phyloP scores from a whole-genome alignment of 2,888 invertebrate species.

The Matsumyia berberina region DNA sequence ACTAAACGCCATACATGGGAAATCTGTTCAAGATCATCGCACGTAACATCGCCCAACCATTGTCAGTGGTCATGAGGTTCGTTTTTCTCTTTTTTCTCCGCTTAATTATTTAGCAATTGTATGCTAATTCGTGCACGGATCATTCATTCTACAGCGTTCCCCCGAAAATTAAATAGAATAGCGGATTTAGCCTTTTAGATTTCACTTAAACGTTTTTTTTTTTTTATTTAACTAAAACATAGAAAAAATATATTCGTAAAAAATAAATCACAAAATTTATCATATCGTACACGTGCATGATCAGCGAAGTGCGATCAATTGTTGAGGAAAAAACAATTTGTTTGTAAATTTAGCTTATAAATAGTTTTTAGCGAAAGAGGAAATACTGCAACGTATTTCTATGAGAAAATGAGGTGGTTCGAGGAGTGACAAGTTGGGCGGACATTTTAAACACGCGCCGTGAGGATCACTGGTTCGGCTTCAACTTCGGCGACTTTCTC shows the following conservation, averaged over 20 bases:
- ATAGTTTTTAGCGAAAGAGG: slow-evolving; percentile 1
- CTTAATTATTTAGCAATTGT: slow-evolving; percentile 63
- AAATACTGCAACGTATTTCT: slow-evolving; percentile 73
- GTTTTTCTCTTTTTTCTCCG: slow-evolving; percentile 22
- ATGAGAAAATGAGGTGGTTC: slow-evolving; percentile 14
- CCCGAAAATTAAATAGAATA: slow-evolving; percentile 25
- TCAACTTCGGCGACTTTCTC: slow-evolving; percentile 83
- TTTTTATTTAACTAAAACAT: slow-evolving; percentile 50
- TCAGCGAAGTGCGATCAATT: background rate
- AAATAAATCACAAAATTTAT: slow-evolving; percentile 69
- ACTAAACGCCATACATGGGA: slow-evolving; percentile 52
- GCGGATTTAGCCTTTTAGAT: slow-evolving; percentile 8
- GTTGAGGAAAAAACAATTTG: background rate
- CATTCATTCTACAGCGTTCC: slow-evolving; percentile 25
- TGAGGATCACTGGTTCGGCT: slow-evolving; percentile 83
- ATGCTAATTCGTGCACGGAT: slow-evolving; percentile 63
- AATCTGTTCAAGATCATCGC: slow-evolving; percentile 50
- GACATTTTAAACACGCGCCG: slow-evolving; percentile 80
- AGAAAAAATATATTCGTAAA: slow-evolving; percentile 60
- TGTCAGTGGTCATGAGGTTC: slow-evolving; percentile 54
- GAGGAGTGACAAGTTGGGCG: background rate
- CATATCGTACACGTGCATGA: slow-evolving; percentile 6
- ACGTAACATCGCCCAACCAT: slow-evolving; percentile 37
- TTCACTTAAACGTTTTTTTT: slow-evolving; percentile 16
- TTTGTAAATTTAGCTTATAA: slow-evolving; percentile 57